Percentiles rank a stretch among this genome's conserved stretches.
These are phyloP conservation scores for Rhynchonycteris naso DNA, from an alignment of 2,797 vertebrate species.

Conservation along the genomic window DNA sequence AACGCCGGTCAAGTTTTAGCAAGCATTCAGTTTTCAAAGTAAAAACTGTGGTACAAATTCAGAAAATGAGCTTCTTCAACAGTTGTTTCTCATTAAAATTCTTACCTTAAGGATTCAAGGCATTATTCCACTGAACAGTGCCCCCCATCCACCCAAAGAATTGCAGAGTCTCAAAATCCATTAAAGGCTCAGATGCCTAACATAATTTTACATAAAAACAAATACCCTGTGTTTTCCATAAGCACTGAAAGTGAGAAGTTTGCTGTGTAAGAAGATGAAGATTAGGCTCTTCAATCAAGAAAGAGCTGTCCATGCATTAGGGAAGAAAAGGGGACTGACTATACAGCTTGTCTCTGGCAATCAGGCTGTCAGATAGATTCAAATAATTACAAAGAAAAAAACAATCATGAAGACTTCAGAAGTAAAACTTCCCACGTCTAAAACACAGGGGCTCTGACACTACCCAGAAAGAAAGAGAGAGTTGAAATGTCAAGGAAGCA, in stretches of 20 bases:
- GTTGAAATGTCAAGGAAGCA: neutral
- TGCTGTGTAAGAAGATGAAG: neutral
- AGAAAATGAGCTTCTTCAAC: constrained; percentile 65
- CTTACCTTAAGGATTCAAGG: constrained; percentile 74
- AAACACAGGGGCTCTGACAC: neutral
- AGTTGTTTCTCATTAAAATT: constrained; percentile 78
- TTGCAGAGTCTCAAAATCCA: constrained; percentile 41
- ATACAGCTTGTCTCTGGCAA: neutral
- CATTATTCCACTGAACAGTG: constrained; percentile 9
- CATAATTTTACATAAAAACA: constrained; percentile 53
- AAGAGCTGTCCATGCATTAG: neutral
- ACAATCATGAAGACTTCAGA: neutral
- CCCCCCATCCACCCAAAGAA: neutral
- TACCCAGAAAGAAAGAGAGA: neutral
- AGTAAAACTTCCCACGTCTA: neutral
- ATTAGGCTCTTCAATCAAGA: constrained; percentile 26
- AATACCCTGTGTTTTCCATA: constrained; percentile 46
- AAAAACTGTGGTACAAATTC: constrained; percentile 53
- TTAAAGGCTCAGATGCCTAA: constrained; percentile 42
- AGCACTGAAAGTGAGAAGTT: neutral
- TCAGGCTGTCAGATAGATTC: neutral
- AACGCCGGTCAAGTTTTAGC: neutral
- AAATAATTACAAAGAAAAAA: neutral
- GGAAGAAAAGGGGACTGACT: neutral
- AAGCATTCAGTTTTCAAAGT: constrained; percentile 60